Evolutionary conservation across 2,797 vertebrate species (phyloP).

Genomic region (Mus spretus): DNA sequence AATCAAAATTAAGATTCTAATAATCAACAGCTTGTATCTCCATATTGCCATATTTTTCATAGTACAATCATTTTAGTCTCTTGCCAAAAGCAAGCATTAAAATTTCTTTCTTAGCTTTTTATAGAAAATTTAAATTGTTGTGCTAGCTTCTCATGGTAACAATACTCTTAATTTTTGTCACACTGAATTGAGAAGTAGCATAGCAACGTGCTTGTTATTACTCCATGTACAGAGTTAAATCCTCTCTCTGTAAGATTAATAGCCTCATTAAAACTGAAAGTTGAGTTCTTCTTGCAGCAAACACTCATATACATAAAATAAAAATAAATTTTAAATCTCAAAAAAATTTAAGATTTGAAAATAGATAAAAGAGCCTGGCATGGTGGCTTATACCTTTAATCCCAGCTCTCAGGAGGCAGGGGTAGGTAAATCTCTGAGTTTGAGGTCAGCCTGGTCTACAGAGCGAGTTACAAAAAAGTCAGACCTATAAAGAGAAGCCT

Average conservation of each 20-base stretch:
- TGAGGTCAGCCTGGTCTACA: neutral
- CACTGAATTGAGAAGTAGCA: constrained; percentile 20
- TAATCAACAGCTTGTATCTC: constrained; percentile 12
- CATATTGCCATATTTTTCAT: constrained; percentile 48
- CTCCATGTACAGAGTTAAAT: neutral
- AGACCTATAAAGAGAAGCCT: neutral
- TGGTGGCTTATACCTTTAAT: neutral
- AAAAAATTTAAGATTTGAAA: neutral
- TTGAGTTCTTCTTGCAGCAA: neutral
- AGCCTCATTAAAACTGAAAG: constrained; percentile 72
- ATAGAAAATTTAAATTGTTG: constrained; percentile 49
- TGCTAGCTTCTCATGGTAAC: constrained; percentile 59
- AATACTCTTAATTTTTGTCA: constrained; percentile 41
- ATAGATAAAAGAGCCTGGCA: neutral
- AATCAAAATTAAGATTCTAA: constrained; percentile 51
- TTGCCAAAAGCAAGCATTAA: constrained; percentile 10
- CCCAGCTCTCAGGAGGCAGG: neutral
- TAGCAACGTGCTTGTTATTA: constrained; percentile 9
- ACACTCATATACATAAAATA: neutral
- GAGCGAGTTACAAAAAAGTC: neutral
- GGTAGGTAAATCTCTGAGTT: neutral
- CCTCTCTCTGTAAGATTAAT: constrained; percentile 47
- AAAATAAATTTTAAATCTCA: neutral
- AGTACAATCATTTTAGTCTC: constrained; percentile 54
- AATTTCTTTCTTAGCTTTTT: constrained; percentile 40